A percentile compares a stretch with the other conserved stretches of the same genome.
Conservation (phyloP, 1,140 invertebrate species). For the Drosophila seguyi region DNA sequence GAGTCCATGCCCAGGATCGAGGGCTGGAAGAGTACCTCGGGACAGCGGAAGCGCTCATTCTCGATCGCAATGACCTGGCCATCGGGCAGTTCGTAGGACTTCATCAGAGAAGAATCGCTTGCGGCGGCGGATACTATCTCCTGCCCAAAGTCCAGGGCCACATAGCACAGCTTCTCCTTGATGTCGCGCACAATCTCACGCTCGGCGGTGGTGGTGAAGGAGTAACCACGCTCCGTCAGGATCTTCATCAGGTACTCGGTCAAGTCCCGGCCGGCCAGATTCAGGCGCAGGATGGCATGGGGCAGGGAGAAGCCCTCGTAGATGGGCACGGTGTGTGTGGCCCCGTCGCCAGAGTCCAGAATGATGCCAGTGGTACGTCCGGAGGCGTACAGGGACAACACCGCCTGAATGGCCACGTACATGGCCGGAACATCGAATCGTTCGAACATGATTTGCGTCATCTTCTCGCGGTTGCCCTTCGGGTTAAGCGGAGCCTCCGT, state of each 20-base stretch:
- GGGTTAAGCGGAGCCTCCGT: conserved; percentile 10
- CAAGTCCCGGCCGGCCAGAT: conserved; percentile 5
- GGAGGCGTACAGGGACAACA: conserved; percentile 2
- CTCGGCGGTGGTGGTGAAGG: conserved; percentile 4
- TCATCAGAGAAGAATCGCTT: background rate
- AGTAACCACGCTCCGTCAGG: conserved; percentile 10
- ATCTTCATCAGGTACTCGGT: conserved; percentile 9
- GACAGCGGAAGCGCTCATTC: conserved; percentile 6
- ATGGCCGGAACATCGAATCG: conserved; percentile 1
- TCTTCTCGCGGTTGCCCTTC: conserved; percentile 9
- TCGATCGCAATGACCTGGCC: background rate
- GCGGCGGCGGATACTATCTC: background rate
- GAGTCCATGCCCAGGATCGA: conserved; percentile 4
- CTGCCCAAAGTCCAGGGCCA: conserved; percentile 5
- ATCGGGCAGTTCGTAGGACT: conserved; percentile 6
- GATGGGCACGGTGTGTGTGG: conserved; percentile 14
- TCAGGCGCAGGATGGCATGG: background rate
- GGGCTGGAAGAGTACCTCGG: conserved; percentile 1
- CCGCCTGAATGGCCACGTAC: conserved; percentile 10
- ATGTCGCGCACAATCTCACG: conserved; percentile 4
- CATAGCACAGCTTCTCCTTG: conserved; percentile 8
- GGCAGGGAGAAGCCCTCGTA: conserved; percentile 12
- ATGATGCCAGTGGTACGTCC: conserved; percentile 4
- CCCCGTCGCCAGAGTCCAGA: conserved; percentile 1
- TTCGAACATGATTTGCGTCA: conserved; percentile 9